phyloP scores from a whole-genome alignment of 2,113 vertebrate species.

The Rhinopithecus roxellana region DNA sequence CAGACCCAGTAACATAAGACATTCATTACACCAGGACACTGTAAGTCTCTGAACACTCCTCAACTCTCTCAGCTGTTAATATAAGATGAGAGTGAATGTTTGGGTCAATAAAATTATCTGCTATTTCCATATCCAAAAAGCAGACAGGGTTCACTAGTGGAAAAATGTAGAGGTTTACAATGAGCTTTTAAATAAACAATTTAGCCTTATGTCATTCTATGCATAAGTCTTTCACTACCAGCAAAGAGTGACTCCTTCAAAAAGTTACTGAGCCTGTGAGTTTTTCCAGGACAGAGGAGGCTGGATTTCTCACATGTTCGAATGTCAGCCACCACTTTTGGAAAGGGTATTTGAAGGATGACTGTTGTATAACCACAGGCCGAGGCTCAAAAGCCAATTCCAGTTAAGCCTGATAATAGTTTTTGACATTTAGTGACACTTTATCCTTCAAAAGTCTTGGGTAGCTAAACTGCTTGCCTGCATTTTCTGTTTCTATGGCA shows the following conservation, averaged over 20 bases:
- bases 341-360: slow-evolving; percentile 57
- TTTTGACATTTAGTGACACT: slow-evolving; percentile 71
- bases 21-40: slow-evolving; percentile 24
- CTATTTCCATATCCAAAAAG: slow-evolving; percentile 41
- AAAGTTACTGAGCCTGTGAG: neutral
- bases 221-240: neutral
- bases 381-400: slow-evolving; percentile 48
- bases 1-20: slow-evolving; percentile 59
- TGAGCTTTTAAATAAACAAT: slow-evolving; percentile 27
- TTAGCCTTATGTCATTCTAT: neutral
- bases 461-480: slow-evolving; percentile 7
- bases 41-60: slow-evolving; percentile 55
- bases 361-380: slow-evolving; percentile 47
- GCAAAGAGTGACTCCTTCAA: neutral
- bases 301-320: neutral
- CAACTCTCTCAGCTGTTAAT: slow-evolving; percentile 55
- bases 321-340: neutral
- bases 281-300: neutral
- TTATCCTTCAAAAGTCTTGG: slow-evolving; percentile 55
- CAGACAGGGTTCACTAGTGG: slow-evolving; percentile 34
- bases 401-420: slow-evolving; percentile 59
- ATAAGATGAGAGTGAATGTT: slow-evolving; percentile 39
- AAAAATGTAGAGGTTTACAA: slow-evolving; percentile 53
- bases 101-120: slow-evolving; percentile 66
- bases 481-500: slow-evolving; percentile 49